Conservation (phyloP, 2,113 vertebrate species). For the Cyanocitta stelleri region DNA sequence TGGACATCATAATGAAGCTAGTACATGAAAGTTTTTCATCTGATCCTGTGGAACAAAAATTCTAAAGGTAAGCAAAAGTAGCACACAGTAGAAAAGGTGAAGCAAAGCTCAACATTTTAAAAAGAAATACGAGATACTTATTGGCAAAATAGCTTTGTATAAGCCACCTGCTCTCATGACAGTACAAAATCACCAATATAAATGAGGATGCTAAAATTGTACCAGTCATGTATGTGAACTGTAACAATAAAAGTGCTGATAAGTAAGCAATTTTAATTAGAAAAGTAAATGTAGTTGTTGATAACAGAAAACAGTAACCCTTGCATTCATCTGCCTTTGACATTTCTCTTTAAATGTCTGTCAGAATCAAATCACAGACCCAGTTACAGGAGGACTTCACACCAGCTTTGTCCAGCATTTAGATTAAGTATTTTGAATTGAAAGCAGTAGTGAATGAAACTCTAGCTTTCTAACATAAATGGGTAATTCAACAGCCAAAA, state of each 20-base stretch:
- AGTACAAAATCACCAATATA: background rate
- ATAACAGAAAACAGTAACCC: background rate
- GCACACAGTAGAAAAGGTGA: background rate
- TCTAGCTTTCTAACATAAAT: background rate
- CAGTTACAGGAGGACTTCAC: background rate
- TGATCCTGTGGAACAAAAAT: background rate
- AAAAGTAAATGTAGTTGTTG: background rate
- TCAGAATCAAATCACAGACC: background rate
- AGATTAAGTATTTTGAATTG: slow-evolving; percentile 48
- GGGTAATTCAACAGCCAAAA: slow-evolving; percentile 44
- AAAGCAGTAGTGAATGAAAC: slow-evolving; percentile 52
- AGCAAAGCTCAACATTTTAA: background rate
- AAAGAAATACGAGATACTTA: background rate
- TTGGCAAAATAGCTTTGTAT: background rate
- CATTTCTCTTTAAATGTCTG: background rate
- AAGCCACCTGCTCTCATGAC: background rate
- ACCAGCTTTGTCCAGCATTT: background rate
- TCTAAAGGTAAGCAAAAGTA: background rate
- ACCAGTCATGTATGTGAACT: rapidly evolving
- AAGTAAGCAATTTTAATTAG: background rate
- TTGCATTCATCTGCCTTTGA: background rate
- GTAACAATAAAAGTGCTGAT: background rate
- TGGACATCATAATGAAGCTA: background rate
- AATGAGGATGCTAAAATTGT: background rate
- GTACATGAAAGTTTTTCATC: background rate